These are phyloP conservation scores for Lottia scabra DNA, from an alignment of 2,888 invertebrate species.

Conservation along the genomic window DNA sequence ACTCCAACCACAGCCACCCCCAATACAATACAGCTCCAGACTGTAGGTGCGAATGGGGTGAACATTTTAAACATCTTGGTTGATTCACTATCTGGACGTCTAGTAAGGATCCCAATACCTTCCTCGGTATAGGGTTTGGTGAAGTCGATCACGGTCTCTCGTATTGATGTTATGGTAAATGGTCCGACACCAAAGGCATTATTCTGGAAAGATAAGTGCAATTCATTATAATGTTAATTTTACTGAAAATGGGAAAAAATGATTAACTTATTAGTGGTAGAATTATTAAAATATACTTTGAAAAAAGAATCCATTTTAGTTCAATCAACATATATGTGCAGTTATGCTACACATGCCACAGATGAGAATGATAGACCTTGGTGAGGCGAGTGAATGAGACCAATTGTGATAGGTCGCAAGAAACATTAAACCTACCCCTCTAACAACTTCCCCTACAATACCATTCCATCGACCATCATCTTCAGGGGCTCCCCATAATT, in stretches of 20 bases:
- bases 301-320: too few species aligned
- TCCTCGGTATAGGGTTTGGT: conserved; percentile 52
- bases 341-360: too few species aligned
- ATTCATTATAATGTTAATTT: too few species aligned
- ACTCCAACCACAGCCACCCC: conserved; percentile 40
- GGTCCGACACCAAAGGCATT: conserved; percentile 51
- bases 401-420: background rate
- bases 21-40: conserved; percentile 43
- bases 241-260: too few species aligned
- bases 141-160: conserved; percentile 51
- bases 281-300: too few species aligned
- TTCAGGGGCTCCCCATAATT: background rate
- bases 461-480: conserved; percentile 13
- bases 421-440: conserved; percentile 21
- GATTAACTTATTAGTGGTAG: too few species aligned
- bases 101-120: conserved; percentile 49
- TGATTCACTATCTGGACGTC: conserved; percentile 35
- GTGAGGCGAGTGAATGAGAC: too few species aligned
- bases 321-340: too few species aligned
- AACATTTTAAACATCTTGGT: conserved; percentile 47
- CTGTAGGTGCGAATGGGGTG: conserved; percentile 39
- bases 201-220: conserved; percentile 45
- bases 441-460: conserved; percentile 25
- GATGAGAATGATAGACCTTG: too few species aligned
- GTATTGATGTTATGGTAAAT: conserved; percentile 45